Evolutionary conservation across 2,797 vertebrate genomes (phyloP).

Genomic region (Austrolebias charrua): DNA sequence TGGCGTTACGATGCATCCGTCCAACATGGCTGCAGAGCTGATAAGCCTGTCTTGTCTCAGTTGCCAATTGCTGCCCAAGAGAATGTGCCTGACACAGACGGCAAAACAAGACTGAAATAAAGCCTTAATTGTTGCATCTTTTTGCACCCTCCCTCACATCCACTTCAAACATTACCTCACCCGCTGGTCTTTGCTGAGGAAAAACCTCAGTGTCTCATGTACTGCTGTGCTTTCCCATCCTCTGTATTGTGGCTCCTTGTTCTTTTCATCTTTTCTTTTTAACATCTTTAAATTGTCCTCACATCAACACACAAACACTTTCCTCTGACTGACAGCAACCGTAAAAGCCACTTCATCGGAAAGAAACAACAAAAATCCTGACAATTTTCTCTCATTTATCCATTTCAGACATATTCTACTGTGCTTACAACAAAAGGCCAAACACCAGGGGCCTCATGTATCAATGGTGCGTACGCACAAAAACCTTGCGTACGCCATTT

Average conservation of each 20-base stretch:
- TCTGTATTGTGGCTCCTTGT: conserved; percentile 41
- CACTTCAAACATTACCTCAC: conserved; percentile 39
- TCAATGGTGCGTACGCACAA: too few species aligned
- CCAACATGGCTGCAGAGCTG: conserved; percentile 48
- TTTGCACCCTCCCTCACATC: conserved; percentile 32
- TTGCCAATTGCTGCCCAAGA: conserved; percentile 41
- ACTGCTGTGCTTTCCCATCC: conserved; percentile 28
- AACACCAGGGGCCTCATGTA: too few species aligned
- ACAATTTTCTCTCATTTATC: conserved; percentile 10
- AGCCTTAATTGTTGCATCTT: conserved; percentile 57
- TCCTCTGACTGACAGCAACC: conserved; percentile 31
- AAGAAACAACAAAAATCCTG: background rate
- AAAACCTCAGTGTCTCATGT: conserved; percentile 40
- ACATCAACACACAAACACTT: conserved; percentile 46
- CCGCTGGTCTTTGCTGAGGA: conserved; percentile 28
- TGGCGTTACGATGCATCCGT: conserved; percentile 25
- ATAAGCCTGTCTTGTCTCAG: conserved; percentile 65
- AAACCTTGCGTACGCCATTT: too few species aligned
- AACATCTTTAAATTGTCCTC: conserved; percentile 54
- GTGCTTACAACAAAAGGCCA: conserved; percentile 15
- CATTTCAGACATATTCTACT: background rate
- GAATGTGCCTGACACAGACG: conserved; percentile 40
- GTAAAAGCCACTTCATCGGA: conserved; percentile 11
- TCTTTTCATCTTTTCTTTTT: conserved; percentile 20
- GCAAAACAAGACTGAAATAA: conserved; percentile 46